Evolutionary conservation across 1,140 invertebrate genomes (phyloP), one percentile per base, ranked within the genome.

Genomic region (Bombus huntii): DNA sequence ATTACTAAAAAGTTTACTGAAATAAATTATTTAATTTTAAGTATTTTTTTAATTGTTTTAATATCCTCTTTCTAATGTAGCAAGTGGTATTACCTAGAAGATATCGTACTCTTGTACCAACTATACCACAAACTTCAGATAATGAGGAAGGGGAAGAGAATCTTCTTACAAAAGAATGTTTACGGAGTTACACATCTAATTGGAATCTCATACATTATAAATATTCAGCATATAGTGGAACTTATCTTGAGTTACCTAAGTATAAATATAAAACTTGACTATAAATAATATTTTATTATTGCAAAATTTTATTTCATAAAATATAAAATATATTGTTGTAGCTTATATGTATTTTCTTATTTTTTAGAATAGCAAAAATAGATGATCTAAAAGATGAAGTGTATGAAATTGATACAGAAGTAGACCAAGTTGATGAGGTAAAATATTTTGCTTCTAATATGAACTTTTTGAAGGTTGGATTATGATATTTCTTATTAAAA

Each of bases 201-300:
- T 99, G 98, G 97, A 97, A 98, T 95, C 95, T 98, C 74, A 96
- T 99, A 74, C 97, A 98, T 93, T 99, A 98, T 93, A 99, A 98
- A 94, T 99, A 98, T 92, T 97, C 96, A 91, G 96, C 96, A 25
- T 99, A 99, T 93, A 97, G 98, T 37, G 97, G 97, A 42, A 97
- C 96, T 84, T 98, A 98, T 94, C 96, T 97, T 85, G 97, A 98
- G 93, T 96, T 99, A 87, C 98, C 98, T 87, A 97, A 97, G 98
- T 98, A 95, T 94, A 53, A 22, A 53, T 53, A 53, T 53, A 22
- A 53, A 53, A 53, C 47, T 53, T 53, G 47, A 53, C 18, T 53
- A 53, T 28, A 31, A 76, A n/a, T 39, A 37, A 62, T 77, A 77
- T 44, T 28, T 42, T 31, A 18, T 25, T 28, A 28, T 3, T 66